Conservation (phyloP, 2,113 vertebrate species). For the Pseudopodoces humilis region DNA sequence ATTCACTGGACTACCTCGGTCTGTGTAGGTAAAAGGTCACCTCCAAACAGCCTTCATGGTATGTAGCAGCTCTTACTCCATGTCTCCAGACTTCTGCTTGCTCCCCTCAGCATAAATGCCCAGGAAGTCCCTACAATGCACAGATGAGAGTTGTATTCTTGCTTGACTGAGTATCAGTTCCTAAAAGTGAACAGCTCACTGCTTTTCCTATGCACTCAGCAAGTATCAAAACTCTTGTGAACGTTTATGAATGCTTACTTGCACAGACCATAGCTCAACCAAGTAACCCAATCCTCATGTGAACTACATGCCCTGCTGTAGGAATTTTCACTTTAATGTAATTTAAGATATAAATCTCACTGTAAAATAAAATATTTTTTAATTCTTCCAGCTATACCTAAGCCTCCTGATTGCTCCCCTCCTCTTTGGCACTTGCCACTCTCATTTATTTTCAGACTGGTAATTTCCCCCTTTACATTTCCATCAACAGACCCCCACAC, state of each 20-base stretch:
- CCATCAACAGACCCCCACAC: neutral
- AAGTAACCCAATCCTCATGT: slow-evolving; percentile 14
- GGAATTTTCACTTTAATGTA: neutral
- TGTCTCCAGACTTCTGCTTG: neutral
- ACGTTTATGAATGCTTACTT: neutral
- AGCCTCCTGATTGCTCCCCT: neutral
- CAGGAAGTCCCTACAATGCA: neutral
- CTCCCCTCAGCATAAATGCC: neutral
- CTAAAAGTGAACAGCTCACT: neutral
- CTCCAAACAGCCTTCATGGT: neutral
- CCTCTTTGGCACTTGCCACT: neutral
- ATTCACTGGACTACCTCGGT: neutral
- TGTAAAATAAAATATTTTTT: neutral
- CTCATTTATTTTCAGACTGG: slow-evolving; percentile 11
- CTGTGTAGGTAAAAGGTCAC: neutral
- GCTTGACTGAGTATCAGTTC: neutral
- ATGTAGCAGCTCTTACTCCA: neutral
- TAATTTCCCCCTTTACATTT: slow-evolving; percentile 19
- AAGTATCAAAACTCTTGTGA: neutral
- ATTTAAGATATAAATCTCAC: neutral
- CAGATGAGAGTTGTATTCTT: neutral
- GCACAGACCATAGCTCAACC: neutral
- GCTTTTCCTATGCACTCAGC: neutral
- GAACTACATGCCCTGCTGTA: neutral
- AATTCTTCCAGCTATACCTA: neutral